A percentile compares a stretch with the other conserved stretches of the same genome.
Conservation (phyloP, 1,140 invertebrate genomes). For the Patella vulgata region DNA sequence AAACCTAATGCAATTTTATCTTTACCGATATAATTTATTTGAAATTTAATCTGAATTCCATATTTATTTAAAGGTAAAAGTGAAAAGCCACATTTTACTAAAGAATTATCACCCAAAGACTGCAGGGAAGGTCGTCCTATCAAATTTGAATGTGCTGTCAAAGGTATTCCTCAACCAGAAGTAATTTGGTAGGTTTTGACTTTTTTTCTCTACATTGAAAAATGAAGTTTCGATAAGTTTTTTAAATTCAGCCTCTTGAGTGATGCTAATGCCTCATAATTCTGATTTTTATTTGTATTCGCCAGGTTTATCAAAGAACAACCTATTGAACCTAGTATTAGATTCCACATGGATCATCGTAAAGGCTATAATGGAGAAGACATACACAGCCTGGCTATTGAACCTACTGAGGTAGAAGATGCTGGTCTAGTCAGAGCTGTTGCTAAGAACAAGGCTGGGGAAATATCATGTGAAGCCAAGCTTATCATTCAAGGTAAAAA, state of each 20-base stretch:
- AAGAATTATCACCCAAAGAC: slow-evolving; percentile 50
- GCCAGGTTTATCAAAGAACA: slow-evolving; percentile 56
- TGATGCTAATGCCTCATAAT: too few species aligned
- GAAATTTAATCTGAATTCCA: not conserved
- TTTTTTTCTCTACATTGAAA: not conserved
- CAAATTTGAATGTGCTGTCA: slow-evolving; percentile 61
- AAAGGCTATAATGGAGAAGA: slow-evolving; percentile 57
- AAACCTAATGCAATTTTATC: too few species aligned
- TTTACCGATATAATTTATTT: too few species aligned
- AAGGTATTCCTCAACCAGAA: slow-evolving; percentile 60
- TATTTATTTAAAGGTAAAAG: slow-evolving; percentile 48
- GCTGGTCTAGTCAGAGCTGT: slow-evolving; percentile 85
- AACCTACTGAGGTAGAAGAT: slow-evolving; percentile 84
- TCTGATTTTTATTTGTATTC: too few species aligned
- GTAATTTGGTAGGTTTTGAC: slow-evolving; percentile 55
- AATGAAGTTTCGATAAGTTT: too few species aligned
- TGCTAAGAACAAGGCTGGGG: slow-evolving; percentile 89
- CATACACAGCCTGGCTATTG: slow-evolving; percentile 70
- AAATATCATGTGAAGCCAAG: slow-evolving; percentile 68
- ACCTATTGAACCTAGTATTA: slow-evolving; percentile 48
- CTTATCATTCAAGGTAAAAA: slow-evolving; percentile 60
- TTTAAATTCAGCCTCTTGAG: too few species aligned
- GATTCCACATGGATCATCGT: slow-evolving; percentile 50
- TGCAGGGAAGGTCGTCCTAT: slow-evolving; percentile 58
- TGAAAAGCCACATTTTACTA: slow-evolving; percentile 57